Percentiles rank a stretch among this genome's conserved stretches.
Evolutionary conservation across 2,888 invertebrate genomes (phyloP).

Genomic region (Penaeus monodon): DNA sequence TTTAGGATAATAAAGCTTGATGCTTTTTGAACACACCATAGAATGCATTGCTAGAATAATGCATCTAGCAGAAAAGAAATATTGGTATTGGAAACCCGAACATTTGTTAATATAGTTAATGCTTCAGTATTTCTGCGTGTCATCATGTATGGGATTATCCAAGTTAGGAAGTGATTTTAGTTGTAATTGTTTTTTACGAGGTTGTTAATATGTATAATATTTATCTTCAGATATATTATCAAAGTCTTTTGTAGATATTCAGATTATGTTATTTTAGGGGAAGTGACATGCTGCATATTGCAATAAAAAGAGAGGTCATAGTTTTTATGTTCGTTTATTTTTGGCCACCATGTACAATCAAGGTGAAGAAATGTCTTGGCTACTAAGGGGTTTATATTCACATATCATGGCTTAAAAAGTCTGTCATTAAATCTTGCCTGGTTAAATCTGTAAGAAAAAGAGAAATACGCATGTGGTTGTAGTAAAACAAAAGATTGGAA

Average conservation of each 20-base stretch:
- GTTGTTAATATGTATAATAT: constrained; percentile 29
- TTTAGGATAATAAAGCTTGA: too few relatives aligned
- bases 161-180: constrained; percentile 6
- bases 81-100: background rate
- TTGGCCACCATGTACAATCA: background rate
- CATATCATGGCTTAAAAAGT: background rate
- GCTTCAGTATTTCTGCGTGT: constrained; percentile 16
- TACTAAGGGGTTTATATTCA: background rate
- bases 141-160: constrained; percentile 7
- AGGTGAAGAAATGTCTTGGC: too few relatives aligned
- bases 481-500: background rate
- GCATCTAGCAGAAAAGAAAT: constrained; percentile 1
- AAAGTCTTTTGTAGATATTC: background rate
- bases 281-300: too few relatives aligned
- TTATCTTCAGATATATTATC: background rate
- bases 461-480: too few relatives aligned
- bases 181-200: constrained; percentile 16
- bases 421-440: too few relatives aligned
- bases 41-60: background rate
- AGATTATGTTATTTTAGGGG: background rate
- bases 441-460: too few relatives aligned
- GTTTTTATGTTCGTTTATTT: constrained; percentile 3
- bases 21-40: too few relatives aligned
- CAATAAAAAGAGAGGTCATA: background rate
- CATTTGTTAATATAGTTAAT: constrained; percentile 15